Conservation (phyloP, 1,140 invertebrate genomes). For the Drosophila takahashii region DNA sequence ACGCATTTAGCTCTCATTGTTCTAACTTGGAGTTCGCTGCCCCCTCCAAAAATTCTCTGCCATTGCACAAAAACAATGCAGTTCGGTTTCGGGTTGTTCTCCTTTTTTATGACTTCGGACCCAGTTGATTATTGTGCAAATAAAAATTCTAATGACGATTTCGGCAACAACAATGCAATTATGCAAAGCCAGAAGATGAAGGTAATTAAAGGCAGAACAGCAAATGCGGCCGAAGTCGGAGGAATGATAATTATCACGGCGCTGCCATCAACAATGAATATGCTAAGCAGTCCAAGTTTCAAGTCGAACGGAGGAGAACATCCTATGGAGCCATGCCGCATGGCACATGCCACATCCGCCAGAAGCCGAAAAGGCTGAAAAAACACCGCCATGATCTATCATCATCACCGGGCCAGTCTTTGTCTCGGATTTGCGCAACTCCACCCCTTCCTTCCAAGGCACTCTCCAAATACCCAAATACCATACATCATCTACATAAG, state of each 20-base stretch:
- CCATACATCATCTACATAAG: conserved; percentile 59
- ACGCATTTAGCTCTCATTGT: conserved; percentile 60
- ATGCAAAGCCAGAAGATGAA: conserved; percentile 54
- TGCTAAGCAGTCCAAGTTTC: conserved; percentile 59
- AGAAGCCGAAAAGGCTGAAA: conserved; percentile 16
- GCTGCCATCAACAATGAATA: conserved; percentile 66
- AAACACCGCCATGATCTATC: conserved; percentile 23
- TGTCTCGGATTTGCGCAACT: conserved; percentile 61
- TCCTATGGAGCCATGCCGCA: conserved; percentile 44
- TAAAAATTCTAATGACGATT: conserved; percentile 78
- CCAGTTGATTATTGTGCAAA: conserved; percentile 74
- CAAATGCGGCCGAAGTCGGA: conserved; percentile 13
- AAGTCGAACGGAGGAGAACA: conserved; percentile 52
- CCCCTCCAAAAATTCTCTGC: conserved; percentile 20
- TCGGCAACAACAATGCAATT: conserved; percentile 71
- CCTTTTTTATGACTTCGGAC: conserved; percentile 39
- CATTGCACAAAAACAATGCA: conserved; percentile 52
- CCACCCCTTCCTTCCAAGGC: conserved; percentile 35
- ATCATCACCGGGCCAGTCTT: conserved; percentile 39
- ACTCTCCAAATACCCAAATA: conserved; percentile 36
- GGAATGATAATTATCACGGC: conserved; percentile 66
- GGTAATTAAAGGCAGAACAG: conserved; percentile 69
- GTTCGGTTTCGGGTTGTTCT: conserved; percentile 25
- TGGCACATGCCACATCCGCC: conserved; percentile 57
- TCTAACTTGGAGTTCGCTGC: conserved; percentile 30